Percentiles rank a stretch among this genome's conserved stretches.
Conservation (phyloP, 2,797 vertebrate species). For the Diceros bicornis region DNA sequence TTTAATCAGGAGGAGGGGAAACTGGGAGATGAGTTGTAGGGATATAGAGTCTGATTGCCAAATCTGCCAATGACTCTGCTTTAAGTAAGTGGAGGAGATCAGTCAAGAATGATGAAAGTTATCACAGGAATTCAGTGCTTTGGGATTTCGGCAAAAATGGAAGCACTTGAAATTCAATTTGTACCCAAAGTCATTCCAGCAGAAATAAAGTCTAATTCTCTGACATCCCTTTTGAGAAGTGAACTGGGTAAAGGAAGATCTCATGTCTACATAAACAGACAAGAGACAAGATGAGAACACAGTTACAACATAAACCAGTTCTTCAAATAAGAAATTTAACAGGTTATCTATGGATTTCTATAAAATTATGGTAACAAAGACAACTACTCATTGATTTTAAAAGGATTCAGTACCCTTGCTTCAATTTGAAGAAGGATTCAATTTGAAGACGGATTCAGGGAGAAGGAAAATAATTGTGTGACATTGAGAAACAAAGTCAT, state of each 20-base stretch:
- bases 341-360: not conserved
- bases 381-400: not conserved
- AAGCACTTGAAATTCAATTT: conserved; percentile 54
- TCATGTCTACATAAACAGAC: not conserved
- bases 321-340: conserved; percentile 6
- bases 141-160: not conserved
- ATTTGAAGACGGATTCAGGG: not conserved
- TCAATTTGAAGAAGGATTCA: not conserved
- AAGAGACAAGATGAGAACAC: not conserved
- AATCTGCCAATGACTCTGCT: not conserved
- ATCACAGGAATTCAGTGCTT: not conserved
- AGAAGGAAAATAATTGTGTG: conserved; percentile 22
- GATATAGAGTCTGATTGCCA: not conserved
- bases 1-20: not conserved
- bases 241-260: not conserved
- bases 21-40: not conserved
- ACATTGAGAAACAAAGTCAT: not conserved
- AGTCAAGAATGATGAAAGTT: not conserved
- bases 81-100: not conserved
- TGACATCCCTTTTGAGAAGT: conserved; percentile 33
- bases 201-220: not conserved
- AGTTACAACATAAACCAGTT: conserved; percentile 13
- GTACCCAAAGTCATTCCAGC: not conserved
- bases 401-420: not conserved
- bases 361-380: conserved; percentile 49